Evolutionary conservation across 2,113 vertebrate species (phyloP), one percentile per base, ranked within the genome.

Genomic region (Erythrocercus mccallii): DNA sequence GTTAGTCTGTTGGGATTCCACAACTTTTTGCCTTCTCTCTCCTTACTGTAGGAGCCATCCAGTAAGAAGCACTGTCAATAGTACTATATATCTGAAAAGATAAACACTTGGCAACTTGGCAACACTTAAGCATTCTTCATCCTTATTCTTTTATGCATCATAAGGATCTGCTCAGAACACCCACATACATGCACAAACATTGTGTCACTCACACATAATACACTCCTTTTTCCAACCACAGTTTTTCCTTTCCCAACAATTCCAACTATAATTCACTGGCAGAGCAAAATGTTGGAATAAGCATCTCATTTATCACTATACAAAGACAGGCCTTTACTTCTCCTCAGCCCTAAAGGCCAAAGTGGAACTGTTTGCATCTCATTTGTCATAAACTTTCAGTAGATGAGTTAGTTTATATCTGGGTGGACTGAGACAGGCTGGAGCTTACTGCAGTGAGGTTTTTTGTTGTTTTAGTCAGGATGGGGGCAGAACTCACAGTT

Each of bases 51-150:
- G 72, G 7, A 88, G 45, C n/a, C 45, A 70, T 93, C 58, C 88
- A 62, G 50, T 42, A 80, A 94, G 64, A 80, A 85, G 23, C 33
- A 50, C 33, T 92, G 82, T 86, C 76, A 0, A 94, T 95, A 92
- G 35, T 50, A 28, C 68, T 35, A 90, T 93, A 90, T 88, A 92
- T 92, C 88, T 92, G 38, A 88, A 90, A 90, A 95, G 95, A 95
- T 90, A 96, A 96, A 96, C 94, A 92, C 91, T 94, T 92, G 92
- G 88, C 94, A 92, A 76, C 88, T 94, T 96, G 96, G 95, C 94
- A 93, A 86, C 64, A 60, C 60, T 94, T 83, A 51, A 51, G 45
- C 80, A 94, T 94, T 93, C 88, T 94, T 95, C 94, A 93, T 95
- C 60, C 64, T 83, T 83, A 81, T 78, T 90, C 94, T 90, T 92